Conservation (phyloP, 2,888 invertebrate genomes). For the Dryocosmus kuriphilus region DNA sequence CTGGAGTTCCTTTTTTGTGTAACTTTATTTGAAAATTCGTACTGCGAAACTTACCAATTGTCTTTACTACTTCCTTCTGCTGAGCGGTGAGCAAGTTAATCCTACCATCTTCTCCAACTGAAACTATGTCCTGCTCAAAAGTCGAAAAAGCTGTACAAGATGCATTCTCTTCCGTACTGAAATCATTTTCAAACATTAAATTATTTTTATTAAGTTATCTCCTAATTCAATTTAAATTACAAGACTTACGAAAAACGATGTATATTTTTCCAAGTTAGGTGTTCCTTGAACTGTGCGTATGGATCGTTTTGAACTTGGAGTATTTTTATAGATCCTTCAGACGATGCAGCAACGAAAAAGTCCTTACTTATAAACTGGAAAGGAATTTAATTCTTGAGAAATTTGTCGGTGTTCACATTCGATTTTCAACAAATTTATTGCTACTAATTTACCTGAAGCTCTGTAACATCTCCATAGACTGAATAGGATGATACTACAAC, state of each 20-base stretch:
- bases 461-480: slow-evolving; percentile 88
- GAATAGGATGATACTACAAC: slow-evolving; percentile 80
- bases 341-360: slow-evolving; percentile 81
- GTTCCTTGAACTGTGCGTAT: slow-evolving; percentile 80
- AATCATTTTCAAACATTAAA: slow-evolving; percentile 46
- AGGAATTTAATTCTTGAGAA: slow-evolving; percentile 51
- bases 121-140: slow-evolving; percentile 88
- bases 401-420: background rate
- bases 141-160: slow-evolving; percentile 88
- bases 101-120: slow-evolving; percentile 91
- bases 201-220: slow-evolving; percentile 2
- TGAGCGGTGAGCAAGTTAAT: slow-evolving; percentile 81
- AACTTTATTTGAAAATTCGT: background rate
- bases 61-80: slow-evolving; percentile 78
- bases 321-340: slow-evolving; percentile 84
- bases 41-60: slow-evolving; percentile 77
- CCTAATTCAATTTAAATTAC: slow-evolving; percentile 5
- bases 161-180: slow-evolving; percentile 77
- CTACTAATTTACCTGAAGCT: slow-evolving; percentile 81
- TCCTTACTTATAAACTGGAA: slow-evolving; percentile 84
- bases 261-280: slow-evolving; percentile 83
- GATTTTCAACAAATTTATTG: background rate
- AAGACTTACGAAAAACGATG: slow-evolving; percentile 81
- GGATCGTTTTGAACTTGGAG: slow-evolving; percentile 82
- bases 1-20: background rate